Conservation (phyloP, 2,797 vertebrate genomes). For the Sciaenops ocellatus region DNA sequence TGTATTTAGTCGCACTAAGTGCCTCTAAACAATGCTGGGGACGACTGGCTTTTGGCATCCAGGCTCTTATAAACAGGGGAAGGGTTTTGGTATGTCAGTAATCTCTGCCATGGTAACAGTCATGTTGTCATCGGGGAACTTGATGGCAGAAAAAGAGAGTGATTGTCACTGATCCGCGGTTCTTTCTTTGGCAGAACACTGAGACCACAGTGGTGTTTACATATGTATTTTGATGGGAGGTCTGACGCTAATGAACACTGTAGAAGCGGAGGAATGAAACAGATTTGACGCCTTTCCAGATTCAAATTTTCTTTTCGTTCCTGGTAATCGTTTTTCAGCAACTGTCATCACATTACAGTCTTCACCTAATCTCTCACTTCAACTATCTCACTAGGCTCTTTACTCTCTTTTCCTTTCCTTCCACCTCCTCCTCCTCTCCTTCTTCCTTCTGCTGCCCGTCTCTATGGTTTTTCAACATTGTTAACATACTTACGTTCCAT, state of each 20-base stretch:
- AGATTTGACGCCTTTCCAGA: constrained; percentile 28
- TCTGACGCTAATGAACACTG: constrained; percentile 30
- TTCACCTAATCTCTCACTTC: constrained; percentile 12
- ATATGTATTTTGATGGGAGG: constrained; percentile 50
- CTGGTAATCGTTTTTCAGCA: constrained; percentile 22
- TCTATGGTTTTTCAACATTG: constrained; percentile 54
- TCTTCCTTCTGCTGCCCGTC: constrained; percentile 24
- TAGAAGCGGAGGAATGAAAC: constrained; percentile 12
- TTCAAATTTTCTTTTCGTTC: constrained; percentile 16
- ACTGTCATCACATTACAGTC: constrained; percentile 26
- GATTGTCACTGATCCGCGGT: constrained; percentile 47
- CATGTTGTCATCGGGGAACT: constrained; percentile 52
- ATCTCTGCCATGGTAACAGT: constrained; percentile 40
- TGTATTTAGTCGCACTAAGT: constrained; percentile 30
- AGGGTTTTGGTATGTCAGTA: constrained; percentile 44
- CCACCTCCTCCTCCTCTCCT: constrained; percentile 1
- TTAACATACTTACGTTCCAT: constrained; percentile 61
- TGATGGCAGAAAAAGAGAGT: constrained; percentile 26
- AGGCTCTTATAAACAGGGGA: constrained; percentile 39
- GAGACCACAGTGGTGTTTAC: constrained; percentile 52
- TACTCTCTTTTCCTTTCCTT: neutral
- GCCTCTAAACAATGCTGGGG: constrained; percentile 25
- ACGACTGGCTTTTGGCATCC: constrained; percentile 41
- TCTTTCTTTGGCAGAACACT: constrained; percentile 44
- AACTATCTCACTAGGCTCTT: neutral